These are phyloP conservation scores for Acrobasis repandana DNA, from an alignment of 2,888 invertebrate genomes.

Conservation along the genomic window DNA sequence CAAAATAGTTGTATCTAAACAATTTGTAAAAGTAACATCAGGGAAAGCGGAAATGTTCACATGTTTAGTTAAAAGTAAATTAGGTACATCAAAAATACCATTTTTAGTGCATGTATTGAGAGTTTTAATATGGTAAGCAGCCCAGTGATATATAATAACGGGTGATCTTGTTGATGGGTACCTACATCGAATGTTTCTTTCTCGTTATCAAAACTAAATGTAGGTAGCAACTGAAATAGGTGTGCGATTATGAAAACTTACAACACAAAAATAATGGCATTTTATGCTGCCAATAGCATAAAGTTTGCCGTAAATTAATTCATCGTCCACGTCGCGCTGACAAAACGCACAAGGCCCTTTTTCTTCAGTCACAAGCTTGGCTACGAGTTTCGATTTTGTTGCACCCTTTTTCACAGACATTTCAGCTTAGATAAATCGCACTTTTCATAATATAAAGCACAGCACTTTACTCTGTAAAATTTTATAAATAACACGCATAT, in stretches of 20 bases:
- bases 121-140: no score
- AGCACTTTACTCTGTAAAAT: background rate
- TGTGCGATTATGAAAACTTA: constrained; percentile 61
- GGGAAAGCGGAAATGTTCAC: no score
- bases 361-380: constrained; percentile 56
- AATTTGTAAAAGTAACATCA: no score
- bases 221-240: background rate
- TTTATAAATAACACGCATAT: background rate
- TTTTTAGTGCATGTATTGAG: no score
- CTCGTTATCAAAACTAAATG: no score
- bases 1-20: no score
- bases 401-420: constrained; percentile 32
- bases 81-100: no score
- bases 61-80: no score
- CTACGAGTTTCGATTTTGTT: constrained; percentile 43
- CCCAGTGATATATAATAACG: no score
- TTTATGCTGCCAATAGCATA: constrained; percentile 80
- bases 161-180: no score
- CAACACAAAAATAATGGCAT: constrained; percentile 90
- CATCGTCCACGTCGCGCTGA: constrained; percentile 72
- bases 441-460: background rate
- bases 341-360: constrained; percentile 80
- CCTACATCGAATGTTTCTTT: no score
- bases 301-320: constrained; percentile 80
- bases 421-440: background rate